Evolutionary conservation across 2,888 invertebrate species (phyloP).

Genomic region (Hymenopus coronatus): DNA sequence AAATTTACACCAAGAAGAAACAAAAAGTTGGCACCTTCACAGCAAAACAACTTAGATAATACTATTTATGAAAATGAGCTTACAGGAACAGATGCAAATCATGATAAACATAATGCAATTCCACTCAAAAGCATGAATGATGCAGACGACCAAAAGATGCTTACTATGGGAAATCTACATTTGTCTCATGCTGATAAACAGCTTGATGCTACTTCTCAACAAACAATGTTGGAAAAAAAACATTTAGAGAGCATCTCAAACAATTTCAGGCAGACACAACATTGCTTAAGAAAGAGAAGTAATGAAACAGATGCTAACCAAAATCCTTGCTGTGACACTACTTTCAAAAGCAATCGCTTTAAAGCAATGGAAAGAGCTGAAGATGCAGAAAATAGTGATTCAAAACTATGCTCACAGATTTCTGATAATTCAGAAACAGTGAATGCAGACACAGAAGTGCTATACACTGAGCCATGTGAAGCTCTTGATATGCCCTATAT

Average conservation of each 20-base stretch:
- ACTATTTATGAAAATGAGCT: not conserved
- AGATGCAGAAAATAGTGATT: not conserved
- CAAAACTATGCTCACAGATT: not conserved
- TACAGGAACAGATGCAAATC: too few species aligned
- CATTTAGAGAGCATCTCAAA: not conserved
- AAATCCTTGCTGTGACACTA: not conserved
- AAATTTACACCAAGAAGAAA: constrained; percentile 20
- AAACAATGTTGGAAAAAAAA: not conserved
- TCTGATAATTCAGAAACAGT: not conserved
- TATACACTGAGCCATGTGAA: not conserved
- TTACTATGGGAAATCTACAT: not conserved
- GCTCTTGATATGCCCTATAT: not conserved
- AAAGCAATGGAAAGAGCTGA: not conserved
- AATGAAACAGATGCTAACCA: not conserved
- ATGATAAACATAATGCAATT: not conserved
- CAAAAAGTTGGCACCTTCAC: constrained; percentile 1
- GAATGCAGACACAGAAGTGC: not conserved
- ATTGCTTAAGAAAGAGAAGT: not conserved
- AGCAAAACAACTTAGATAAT: not conserved
- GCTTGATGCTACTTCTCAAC: not conserved
- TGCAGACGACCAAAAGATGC: not conserved
- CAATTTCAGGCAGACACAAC: not conserved
- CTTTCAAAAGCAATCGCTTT: not conserved
- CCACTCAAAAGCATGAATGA: not conserved
- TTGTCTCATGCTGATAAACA: not conserved